Conservation (phyloP, 2,888 invertebrate species). For the Allygus modestus region DNA sequence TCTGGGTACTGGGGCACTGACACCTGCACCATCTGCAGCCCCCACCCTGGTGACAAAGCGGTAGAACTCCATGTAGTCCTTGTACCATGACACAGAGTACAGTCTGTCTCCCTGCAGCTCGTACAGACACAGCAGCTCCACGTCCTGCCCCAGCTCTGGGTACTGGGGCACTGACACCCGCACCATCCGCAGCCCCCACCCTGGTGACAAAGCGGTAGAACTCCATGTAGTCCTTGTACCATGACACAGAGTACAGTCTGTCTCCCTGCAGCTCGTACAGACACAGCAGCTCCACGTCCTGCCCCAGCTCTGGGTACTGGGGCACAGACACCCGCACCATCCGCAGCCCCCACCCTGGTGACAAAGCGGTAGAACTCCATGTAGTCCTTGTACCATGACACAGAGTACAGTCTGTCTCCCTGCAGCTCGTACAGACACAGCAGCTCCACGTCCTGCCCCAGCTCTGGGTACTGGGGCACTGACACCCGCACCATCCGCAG, state of each 20-base stretch:
- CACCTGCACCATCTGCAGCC: conserved; percentile 7
- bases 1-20: conserved; percentile 6
- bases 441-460: conserved; percentile 3
- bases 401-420: conserved; percentile 85
- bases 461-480: conserved; percentile 20
- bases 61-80: conserved; percentile 78
- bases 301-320: conserved; percentile 14
- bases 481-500: conserved; percentile 26
- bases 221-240: conserved; percentile 84
- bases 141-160: conserved; percentile 1
- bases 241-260: conserved; percentile 87
- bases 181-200: conserved; percentile 19
- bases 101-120: conserved; percentile 82
- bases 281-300: conserved; percentile 19
- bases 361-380: conserved; percentile 89
- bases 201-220: background rate
- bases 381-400: conserved; percentile 92
- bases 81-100: conserved; percentile 81
- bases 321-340: conserved; percentile 35
- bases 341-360: background rate
- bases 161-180: conserved; percentile 7
- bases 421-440: conserved; percentile 78
- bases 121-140: conserved; percentile 72
- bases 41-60: conserved; percentile 80
- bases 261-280: conserved; percentile 81